Evolutionary conservation across 1,140 invertebrate genomes (phyloP), one percentile per base, ranked within the genome.

Genomic region (Lasioglossum baleicum): DNA sequence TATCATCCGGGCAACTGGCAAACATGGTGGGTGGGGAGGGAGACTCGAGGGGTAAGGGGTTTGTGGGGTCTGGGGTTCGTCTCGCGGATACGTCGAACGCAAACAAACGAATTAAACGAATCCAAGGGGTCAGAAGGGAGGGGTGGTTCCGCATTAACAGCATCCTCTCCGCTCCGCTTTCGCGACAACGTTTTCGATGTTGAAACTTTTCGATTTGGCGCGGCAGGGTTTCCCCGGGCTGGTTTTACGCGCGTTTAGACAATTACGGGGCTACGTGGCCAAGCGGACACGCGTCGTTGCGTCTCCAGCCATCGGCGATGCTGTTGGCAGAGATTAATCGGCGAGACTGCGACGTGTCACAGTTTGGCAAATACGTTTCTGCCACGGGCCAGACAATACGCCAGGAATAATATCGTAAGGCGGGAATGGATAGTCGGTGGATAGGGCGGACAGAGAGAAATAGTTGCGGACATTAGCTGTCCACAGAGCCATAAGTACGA

Each of bases 401-500:
- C 67, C 22, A n/a, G 48, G 77, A 81, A 86, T 86, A 86, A 86
- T 86, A 86, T 83, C 77, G 81, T 86, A 83, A 83, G 81, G 72
- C 60, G 76, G 88, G 82, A 72, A 80, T 77, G 60, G 7, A 48
- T 40, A 26, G 31, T 11, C 42, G 42, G 77, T 44, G 65, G 69
- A 68, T 82, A 74, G 75, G 65, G 60, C 22, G 65, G 82, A 84
- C 76, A 86, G 85, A 80, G 75, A 80, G 83, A 90, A 90, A 90
- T 89, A 88, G 86, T 90, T 90, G 87, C 85, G 86, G 87, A 89
- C 88, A 90, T 91, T 91, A 90, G 84, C 87, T 88, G 87, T 86
- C 85, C 83, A 83, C 83, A 83, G 82, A 82, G 81, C 82, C 87
- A 89, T 90, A 91, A 91, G 88, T 88, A 86, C 78, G 86, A 74